Evolutionary conservation across 2,797 vertebrate species (phyloP), one percentile per base, ranked within the genome.

Genomic region (Centropyge bicolor): DNA sequence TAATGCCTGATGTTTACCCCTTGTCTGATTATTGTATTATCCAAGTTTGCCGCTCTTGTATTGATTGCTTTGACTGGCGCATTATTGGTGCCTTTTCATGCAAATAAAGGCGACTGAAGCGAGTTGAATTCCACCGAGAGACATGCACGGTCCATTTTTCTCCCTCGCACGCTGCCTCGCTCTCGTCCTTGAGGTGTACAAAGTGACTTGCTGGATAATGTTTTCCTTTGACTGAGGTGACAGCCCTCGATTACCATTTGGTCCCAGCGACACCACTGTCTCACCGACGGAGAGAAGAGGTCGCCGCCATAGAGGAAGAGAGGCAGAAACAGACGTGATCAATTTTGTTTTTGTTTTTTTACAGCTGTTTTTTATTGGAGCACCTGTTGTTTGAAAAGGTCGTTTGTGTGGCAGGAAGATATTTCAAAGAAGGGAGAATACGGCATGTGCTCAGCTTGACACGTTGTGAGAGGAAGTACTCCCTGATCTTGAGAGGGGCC

Each of bases 311-410:
- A 6, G 63, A 45, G 35, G 62, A 59, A 64, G 60, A 76, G 12
- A 61, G 35, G 46, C 48, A 55, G n/a, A 78, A 84, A 74, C 6
- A 55, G 67, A 57, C 46, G 14, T 1, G 17, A 84, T 76, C 57
- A 36, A 89, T 85, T 72, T 78, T 63, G 54, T 8, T 74, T 82
- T n/a, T n/a, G n/a, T n/a, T n/a, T n/a, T n/a, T 80, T 69, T 59
- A 74, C 54, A 20, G 20, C 63, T 46, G 40, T 67, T 57, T 69
- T 69, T 74, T 76, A 20, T 55, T 76, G 49, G 45, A 64, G 74
- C 69, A 75, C 74, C 55, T 86, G 85, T 76, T 75, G 67, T 87
- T 85, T 71, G 72, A 51, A 68, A 84, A 84, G 83, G 24, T 75
- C 24, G 9, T 76, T 38, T 49, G 8, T 62, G 70, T 43, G 20